Evolutionary conservation across 2,888 invertebrate species (phyloP), one percentile per base, ranked within the genome.

Genomic region (Platypus cylindrus): DNA sequence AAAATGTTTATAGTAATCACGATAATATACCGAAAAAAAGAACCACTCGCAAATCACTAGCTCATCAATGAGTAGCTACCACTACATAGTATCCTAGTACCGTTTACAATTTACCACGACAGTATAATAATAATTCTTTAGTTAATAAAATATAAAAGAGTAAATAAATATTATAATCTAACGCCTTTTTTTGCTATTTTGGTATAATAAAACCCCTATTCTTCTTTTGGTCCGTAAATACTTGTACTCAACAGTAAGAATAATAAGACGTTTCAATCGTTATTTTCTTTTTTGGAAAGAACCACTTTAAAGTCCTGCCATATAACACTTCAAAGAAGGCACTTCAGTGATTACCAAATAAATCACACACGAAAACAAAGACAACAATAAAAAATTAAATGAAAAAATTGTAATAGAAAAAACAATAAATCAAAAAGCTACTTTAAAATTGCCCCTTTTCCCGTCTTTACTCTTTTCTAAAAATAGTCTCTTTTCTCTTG

Each of bases 171-270:
- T 25, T 17, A 13, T 38, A 25, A 35, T 26, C 28, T 36, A 36
- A 31, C 27, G 36, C 31, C 14, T 31, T n/a, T n/a, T n/a, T n/a
- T n/a, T n/a, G n/a, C 36, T 32, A 36, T 14, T 32, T 22, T 25
- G 20, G 31, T 36, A 27, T 13, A 33, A 20, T 18, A 26, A 22
- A 16, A 18, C 17, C 34, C 31, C 28, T 37, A n/a, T n/a, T n/a
- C n/a, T n/a, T n/a, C n/a, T 34, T 40, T 40, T 40, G 40, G 40
- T 40, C 40, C 40, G 34, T 37, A 16, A 9, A 39, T 37, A 24
- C 26, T 40, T 40, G 40, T 40, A 40, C 40, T 40, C 23, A 35
- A 35, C 35, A 38, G 34, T 11, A 15, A 15, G 3, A n/a, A n/a
- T 36, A 24, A 17, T 34, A 34, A 34, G 24, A 17, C 25, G 22